Percentiles rank a stretch among this genome's conserved stretches.
phyloP scores from a whole-genome alignment of 2,797 vertebrate species.

The Ceryle rudis region DNA sequence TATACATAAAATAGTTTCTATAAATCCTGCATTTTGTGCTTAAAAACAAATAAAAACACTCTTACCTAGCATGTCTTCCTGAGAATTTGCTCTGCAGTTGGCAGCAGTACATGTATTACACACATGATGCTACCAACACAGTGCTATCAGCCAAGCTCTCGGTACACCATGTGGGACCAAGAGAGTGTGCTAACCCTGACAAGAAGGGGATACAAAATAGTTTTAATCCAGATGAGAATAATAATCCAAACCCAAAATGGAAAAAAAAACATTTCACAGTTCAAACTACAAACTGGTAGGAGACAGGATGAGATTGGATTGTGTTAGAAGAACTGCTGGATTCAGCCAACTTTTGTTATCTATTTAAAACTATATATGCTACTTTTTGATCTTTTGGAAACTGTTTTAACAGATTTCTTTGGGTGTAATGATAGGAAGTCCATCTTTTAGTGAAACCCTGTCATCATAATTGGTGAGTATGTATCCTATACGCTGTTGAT shows the following conservation, averaged over 20 bases:
- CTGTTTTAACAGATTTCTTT: not conserved
- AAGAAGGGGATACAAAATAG: not conserved
- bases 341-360: not conserved
- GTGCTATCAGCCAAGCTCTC: not conserved
- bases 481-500: not conserved
- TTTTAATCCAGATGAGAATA: not conserved
- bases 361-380: not conserved
- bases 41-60: not conserved
- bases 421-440: not conserved
- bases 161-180: not conserved
- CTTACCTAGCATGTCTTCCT: not conserved
- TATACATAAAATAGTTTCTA: not conserved
- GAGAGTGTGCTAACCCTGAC: not conserved
- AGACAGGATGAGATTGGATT: not conserved
- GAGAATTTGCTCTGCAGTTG: not conserved
- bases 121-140: rapidly evolving
- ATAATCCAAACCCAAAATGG: not conserved
- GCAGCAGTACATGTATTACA: not conserved
- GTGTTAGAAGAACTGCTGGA: not conserved
- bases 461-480: not conserved
- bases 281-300: not conserved
- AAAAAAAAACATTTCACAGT: not conserved
- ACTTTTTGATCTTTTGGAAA: not conserved
- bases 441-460: not conserved
- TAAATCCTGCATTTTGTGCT: not conserved